Conservation (phyloP, 64 coral and sea anemone genomes). For the Montipora cactus region DNA sequence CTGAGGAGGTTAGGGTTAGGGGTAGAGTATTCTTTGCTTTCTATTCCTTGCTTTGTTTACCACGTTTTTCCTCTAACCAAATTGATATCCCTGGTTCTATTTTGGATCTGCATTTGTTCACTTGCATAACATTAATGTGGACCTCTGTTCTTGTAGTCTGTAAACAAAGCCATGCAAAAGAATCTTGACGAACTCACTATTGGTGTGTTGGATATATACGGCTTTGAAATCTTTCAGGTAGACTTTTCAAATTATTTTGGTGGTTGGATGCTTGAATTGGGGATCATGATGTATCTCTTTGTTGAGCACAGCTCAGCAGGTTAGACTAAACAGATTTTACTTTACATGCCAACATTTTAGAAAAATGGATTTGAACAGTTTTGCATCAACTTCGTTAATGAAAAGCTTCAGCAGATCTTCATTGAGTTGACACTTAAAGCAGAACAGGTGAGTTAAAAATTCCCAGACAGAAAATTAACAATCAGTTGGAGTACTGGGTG, state of each 20-base stretch:
- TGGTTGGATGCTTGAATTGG: too few species aligned
- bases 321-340: background rate
- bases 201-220: conserved; percentile 98
- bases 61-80: background rate
- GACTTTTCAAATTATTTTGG: background rate
- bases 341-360: conserved; percentile 20
- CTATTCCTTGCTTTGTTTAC: background rate
- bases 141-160: conserved; percentile 61
- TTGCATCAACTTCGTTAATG: conserved; percentile 99
- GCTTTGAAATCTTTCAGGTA: conserved; percentile 99
- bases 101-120: background rate
- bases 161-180: conserved; percentile 98
- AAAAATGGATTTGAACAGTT: conserved; percentile 99
- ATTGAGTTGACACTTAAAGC: conserved; percentile 98
- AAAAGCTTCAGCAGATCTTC: conserved; percentile 99
- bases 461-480: background rate
- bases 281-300: background rate
- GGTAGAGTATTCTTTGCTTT: background rate
- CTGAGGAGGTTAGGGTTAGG: too few species aligned
- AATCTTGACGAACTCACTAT: conserved; percentile 86
- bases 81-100: background rate
- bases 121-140: background rate
- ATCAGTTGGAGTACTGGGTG: too few species aligned
- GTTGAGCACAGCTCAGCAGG: background rate
- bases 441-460: conserved; percentile 77